Percentiles rank a stretch among this genome's conserved stretches.
Conservation (phyloP, 2,113 vertebrate species). For the Cephalophus harveyi region DNA sequence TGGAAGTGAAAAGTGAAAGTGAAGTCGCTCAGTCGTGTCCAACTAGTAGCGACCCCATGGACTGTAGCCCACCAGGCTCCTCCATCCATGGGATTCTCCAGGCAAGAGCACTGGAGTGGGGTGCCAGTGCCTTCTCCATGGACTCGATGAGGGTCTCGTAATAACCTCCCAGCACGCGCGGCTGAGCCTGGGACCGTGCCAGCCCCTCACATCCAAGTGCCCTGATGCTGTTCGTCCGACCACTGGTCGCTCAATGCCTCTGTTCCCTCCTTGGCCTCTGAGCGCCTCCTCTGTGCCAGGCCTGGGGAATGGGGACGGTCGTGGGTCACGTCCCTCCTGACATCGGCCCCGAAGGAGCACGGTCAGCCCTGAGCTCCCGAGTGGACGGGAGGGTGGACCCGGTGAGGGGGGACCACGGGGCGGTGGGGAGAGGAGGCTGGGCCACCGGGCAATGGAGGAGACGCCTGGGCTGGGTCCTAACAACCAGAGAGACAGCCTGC, state of each 20-base stretch:
- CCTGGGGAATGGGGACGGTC: fast-evolving
- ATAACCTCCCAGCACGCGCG: too few species aligned
- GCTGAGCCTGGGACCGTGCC: too few species aligned
- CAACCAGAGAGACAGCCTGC: neutral
- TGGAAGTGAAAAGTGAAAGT: too few species aligned
- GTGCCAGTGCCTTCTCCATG: too few species aligned
- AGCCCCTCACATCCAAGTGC: neutral
- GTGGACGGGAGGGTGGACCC: fast-evolving
- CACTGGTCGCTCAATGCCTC: fast-evolving
- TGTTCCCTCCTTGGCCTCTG: neutral
- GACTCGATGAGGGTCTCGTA: too few species aligned
- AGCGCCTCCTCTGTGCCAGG: neutral
- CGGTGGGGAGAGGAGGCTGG: fast-evolving
- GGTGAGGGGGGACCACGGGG: fast-evolving
- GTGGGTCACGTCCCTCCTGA: neutral
- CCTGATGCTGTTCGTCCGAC: neutral
- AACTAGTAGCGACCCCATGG: too few species aligned
- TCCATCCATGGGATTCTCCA: too few species aligned
- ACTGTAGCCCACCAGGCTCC: too few species aligned
- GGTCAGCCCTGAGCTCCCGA: too few species aligned
- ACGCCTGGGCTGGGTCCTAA: neutral
- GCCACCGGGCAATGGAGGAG: neutral
- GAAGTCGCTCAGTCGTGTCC: too few species aligned
- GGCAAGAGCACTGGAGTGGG: too few species aligned
- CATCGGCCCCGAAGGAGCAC: neutral